Evolutionary conservation across 1,140 invertebrate genomes (phyloP).

Genomic region (Delia radicum): DNA sequence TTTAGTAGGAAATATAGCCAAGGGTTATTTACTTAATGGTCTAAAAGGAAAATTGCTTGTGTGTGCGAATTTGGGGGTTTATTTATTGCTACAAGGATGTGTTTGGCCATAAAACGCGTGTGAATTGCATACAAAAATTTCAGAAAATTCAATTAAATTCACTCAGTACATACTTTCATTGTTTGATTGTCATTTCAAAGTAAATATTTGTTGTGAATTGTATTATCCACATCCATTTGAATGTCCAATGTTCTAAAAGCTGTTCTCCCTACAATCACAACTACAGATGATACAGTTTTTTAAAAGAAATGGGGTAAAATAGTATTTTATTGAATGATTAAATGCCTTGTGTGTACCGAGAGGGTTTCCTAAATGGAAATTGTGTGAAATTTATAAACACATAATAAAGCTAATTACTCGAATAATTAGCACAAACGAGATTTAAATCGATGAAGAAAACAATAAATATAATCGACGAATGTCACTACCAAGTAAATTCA

Average conservation of each 20-base stretch:
- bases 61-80: background rate
- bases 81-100: background rate
- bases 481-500: too few relatives aligned
- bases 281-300: background rate
- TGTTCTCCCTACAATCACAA: background rate
- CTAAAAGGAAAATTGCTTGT: slow-evolving; percentile 13
- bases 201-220: too few relatives aligned
- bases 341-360: background rate
- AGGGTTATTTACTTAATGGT: slow-evolving; percentile 10
- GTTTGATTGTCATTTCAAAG: too few relatives aligned
- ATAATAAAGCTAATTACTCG: slow-evolving; percentile 1
- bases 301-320: background rate
- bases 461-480: too few relatives aligned
- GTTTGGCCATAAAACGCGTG: background rate
- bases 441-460: background rate
- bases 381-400: background rate
- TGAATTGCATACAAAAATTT: slow-evolving; percentile 22
- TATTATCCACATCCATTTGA: too few relatives aligned
- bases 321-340: background rate
- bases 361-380: slow-evolving; percentile 20
- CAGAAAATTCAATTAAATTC: slow-evolving; percentile 20
- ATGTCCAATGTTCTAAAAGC: too few relatives aligned
- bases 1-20: slow-evolving; percentile 12
- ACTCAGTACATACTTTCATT: too few relatives aligned
- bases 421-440: slow-evolving; percentile 12